A percentile compares a stretch with the other conserved stretches of the same genome.
phyloP scores from a whole-genome alignment of 2,797 vertebrate species.

The Chaetodon trifasciatus region DNA sequence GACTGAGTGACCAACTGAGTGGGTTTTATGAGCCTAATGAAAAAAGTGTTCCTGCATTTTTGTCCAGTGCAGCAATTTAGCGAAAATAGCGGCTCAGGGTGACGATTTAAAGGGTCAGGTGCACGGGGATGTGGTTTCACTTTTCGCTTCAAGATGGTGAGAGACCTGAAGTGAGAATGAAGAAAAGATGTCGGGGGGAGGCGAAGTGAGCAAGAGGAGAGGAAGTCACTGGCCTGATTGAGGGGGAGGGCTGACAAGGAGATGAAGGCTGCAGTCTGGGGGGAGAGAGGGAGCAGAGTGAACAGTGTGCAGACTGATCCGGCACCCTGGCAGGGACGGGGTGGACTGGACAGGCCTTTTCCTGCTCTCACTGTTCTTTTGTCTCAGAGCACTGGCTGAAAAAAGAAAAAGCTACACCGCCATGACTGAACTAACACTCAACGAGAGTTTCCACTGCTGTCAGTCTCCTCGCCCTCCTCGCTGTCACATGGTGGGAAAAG shows the following conservation, averaged over 20 bases:
- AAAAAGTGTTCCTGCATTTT: constrained; percentile 43
- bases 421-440: constrained; percentile 35
- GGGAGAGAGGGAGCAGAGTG: constrained; percentile 17
- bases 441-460: constrained; percentile 74
- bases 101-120: constrained; percentile 11
- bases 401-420: constrained; percentile 6
- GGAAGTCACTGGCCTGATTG: constrained; percentile 7
- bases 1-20: constrained; percentile 33
- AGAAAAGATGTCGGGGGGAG: not conserved
- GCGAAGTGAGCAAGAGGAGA: not conserved
- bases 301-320: constrained; percentile 41
- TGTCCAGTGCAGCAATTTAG: constrained; percentile 35
- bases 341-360: constrained; percentile 36
- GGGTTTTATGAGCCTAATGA: constrained; percentile 59
- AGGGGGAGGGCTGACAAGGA: constrained; percentile 28
- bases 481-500: constrained; percentile 68
- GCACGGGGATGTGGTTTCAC: constrained; percentile 1
- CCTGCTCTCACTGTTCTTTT: constrained; percentile 53
- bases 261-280: constrained; percentile 41
- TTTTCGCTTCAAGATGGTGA: constrained; percentile 7
- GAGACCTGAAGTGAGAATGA: constrained; percentile 6
- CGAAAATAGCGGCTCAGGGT: not conserved
- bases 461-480: constrained; percentile 45
- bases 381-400: constrained; percentile 31
- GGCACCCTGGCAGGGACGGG: constrained; percentile 47